These are phyloP conservation scores for Podabrus alpinus DNA, from an alignment of 2,888 invertebrate species.

Conservation along the genomic window DNA sequence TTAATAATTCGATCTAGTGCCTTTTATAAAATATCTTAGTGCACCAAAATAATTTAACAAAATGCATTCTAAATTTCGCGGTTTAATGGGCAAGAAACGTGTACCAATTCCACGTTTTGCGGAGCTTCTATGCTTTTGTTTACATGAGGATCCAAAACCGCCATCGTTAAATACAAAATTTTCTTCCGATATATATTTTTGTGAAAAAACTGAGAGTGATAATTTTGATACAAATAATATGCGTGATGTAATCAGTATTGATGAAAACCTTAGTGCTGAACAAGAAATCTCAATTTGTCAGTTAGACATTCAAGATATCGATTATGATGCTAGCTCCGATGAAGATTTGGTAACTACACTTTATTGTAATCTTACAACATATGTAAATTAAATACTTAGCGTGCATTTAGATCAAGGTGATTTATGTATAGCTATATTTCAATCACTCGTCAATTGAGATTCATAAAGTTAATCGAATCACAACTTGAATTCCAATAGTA, in stretches of 20 bases:
- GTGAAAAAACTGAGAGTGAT: neutral
- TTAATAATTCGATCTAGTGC: neutral
- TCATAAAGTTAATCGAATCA: no score
- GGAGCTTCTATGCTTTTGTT: constrained; percentile 39
- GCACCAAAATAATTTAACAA: neutral
- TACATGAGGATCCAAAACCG: constrained; percentile 30
- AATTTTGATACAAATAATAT: neutral
- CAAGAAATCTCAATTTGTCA: neutral
- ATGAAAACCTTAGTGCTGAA: neutral
- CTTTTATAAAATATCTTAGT: neutral
- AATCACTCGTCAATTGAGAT: no score
- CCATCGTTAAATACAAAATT: neutral
- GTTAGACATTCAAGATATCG: neutral
- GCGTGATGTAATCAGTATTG: neutral
- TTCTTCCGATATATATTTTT: neutral
- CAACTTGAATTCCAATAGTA: no score
- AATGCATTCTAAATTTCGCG: constrained; percentile 11
- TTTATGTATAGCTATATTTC: no score
- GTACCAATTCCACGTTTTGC: constrained; percentile 39
- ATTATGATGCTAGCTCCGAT: constrained; percentile 4
- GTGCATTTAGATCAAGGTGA: no score
- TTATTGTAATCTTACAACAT: neutral
- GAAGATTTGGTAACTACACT: neutral
- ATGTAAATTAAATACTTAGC: neutral
- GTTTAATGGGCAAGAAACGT: constrained; percentile 30